Base-by-base conservation (phyloP, 2,888 invertebrate genomes). In the Chalcosyrphus nemorum region DNA sequence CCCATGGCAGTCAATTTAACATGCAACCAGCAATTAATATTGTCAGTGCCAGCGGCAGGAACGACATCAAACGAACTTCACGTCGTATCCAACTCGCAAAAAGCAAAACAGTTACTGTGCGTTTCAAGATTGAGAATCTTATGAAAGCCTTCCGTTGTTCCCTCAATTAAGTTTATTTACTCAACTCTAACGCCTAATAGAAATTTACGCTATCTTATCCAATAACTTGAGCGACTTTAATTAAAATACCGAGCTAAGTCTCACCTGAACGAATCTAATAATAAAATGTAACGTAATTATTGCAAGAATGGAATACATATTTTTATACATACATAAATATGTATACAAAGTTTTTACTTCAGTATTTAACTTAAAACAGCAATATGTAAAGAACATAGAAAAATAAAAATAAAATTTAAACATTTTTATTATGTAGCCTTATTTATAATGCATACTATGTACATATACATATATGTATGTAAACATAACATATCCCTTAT, bases 21-120 rank as follows among this genome's bases (percentile, higher is more conserved):
- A 65, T 65, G 65, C 52, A 65, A 65, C 65, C 65, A 52, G 65
- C 65, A 65, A 65, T 65, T 65, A 65, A 65, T 65, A 65, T 65
- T 38, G 65, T 50, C 65, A 65, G 32, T 35, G 65, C 65, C 65
- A 38, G 52, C 35, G 50, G 65, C 65, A 50, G 35, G 24, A 24
- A 21, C 50, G 65, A 65, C 65, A 65, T 65, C 65, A 65, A 65
- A 65, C 65, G 63, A 63, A 63, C 47, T 63, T 63, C 24, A 32
- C 13, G 63, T 63, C 47, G 21, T 38, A 50, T 9, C 21, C 61
- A 24, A 27, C 17, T 27, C 7, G 15, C 15, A 13, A 2, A 29
- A 2, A 32, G 13, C 17, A 29, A 35, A 63, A 19, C 63, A 17
- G 29, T 17, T 47, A 21, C 21, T 32, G 32, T 45, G 21, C n/a